Percentiles rank a stretch among this genome's conserved stretches.
phyloP scores from a whole-genome alignment of 1,140 invertebrate genomes.

The Penaeus indicus region DNA sequence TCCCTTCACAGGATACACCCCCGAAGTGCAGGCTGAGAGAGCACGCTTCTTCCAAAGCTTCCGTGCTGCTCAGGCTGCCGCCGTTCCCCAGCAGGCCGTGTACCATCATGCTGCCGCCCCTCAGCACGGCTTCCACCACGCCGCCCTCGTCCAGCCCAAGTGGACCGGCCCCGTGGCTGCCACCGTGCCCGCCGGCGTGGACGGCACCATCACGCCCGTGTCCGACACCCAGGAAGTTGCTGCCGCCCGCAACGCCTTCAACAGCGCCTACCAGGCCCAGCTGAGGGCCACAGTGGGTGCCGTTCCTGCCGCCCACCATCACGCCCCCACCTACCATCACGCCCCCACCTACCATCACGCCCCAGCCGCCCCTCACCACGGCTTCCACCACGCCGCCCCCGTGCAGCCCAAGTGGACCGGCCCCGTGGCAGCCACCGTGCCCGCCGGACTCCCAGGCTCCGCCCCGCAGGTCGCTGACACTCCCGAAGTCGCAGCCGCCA shows the following conservation, averaged over 20 bases:
- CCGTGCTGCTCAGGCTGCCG: constrained; percentile 43
- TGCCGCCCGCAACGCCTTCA: constrained; percentile 61
- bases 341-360: not conserved
- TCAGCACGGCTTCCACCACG: constrained; percentile 25
- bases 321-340: not conserved
- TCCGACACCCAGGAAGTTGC: constrained; percentile 54
- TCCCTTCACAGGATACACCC: constrained; percentile 41
- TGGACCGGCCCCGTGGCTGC: constrained; percentile 64
- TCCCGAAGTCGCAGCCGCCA: constrained; percentile 30
- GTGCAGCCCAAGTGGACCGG: constrained; percentile 45
- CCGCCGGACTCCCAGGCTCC: constrained; percentile 29
- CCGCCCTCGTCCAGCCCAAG: constrained; percentile 8
- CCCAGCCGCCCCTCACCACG: not conserved
- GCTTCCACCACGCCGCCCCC: not conserved
- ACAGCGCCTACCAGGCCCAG: constrained; percentile 39
- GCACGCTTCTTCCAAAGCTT: constrained; percentile 51
- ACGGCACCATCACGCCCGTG: constrained; percentile 49
- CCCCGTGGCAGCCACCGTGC: constrained; percentile 40
- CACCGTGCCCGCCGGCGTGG: constrained; percentile 63
- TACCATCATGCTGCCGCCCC: constrained; percentile 1
- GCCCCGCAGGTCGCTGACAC: constrained; percentile 8
- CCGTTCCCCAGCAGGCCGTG: constrained; percentile 6
- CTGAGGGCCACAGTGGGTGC: constrained; percentile 5
- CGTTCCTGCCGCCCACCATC: not conserved
- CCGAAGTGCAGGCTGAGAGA: constrained; percentile 49